Percentiles rank a stretch among this genome's conserved stretches.
Conservation (phyloP, 2,113 vertebrate genomes). For the Tenrec ecaudatus region DNA sequence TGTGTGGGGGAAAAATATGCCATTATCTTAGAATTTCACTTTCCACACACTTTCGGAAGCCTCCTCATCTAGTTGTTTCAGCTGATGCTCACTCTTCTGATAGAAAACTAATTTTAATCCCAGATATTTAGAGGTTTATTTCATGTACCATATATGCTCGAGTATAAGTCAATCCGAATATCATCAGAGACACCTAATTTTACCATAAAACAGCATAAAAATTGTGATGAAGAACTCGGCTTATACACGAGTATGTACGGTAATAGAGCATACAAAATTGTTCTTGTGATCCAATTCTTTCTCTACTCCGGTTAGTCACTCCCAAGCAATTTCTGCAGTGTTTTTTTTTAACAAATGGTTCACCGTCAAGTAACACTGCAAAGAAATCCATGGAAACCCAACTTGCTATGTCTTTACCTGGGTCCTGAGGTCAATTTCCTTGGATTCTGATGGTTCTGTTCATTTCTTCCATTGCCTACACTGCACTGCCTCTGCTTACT, state of each 20-base stretch:
- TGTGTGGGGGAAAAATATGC: too few relatives aligned
- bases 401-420: conserved; percentile 76
- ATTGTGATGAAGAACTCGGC: too few relatives aligned
- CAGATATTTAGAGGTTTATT: conserved; percentile 65
- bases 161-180: too few relatives aligned
- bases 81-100: conserved; percentile 57
- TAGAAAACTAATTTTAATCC: conserved; percentile 77
- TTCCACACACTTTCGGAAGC: too few relatives aligned
- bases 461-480: conserved; percentile 84
- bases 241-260: not conserved
- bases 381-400: conserved; percentile 69
- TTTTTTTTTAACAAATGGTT: conserved; percentile 71
- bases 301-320: conserved; percentile 25
- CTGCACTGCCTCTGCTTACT: conserved; percentile 82
- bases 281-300: conserved; percentile 59
- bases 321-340: conserved; percentile 42
- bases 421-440: conserved; percentile 76
- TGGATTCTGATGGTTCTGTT: conserved; percentile 65
- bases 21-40: too few relatives aligned
- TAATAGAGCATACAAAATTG: conserved; percentile 59
- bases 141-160: too few relatives aligned
- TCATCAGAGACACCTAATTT: too few relatives aligned
- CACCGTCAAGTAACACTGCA: conserved; percentile 59
- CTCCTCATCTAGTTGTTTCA: conserved; percentile 45
- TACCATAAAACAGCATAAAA: too few relatives aligned